A percentile compares a stretch with the other conserved stretches of the same genome.
Evolutionary conservation across 64 coral and sea anemone genomes (phyloP).

Genomic region (Platygyra sinensis): DNA sequence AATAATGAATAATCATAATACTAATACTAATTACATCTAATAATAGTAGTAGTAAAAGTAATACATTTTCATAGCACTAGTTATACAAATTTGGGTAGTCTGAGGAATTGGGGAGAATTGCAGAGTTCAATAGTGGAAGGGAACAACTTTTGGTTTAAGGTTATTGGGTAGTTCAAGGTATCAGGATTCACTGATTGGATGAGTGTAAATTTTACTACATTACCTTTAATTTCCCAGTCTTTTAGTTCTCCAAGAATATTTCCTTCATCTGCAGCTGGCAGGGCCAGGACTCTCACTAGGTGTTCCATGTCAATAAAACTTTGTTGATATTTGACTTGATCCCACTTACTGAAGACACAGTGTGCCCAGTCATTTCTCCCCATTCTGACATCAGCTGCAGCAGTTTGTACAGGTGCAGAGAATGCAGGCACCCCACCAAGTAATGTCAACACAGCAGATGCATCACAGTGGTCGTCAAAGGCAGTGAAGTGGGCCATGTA

Average conservation of each 20-base stretch:
- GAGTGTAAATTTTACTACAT: too few relatives aligned
- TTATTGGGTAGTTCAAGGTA: too few relatives aligned
- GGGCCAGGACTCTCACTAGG: neutral
- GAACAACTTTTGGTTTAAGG: too few relatives aligned
- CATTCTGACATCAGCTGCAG: neutral
- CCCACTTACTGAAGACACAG: conserved; percentile 26
- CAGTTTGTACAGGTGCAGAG: neutral
- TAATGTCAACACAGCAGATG: neutral
- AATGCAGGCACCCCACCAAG: neutral
- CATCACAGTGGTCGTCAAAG: conserved; percentile 22
- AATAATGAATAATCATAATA: too few relatives aligned
- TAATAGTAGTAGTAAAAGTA: too few relatives aligned
- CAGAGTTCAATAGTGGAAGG: too few relatives aligned
- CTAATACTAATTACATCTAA: too few relatives aligned
- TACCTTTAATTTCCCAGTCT: conserved; percentile 17
- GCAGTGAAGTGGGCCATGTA: conserved; percentile 35
- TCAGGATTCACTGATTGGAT: too few relatives aligned
- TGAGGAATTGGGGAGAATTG: too few relatives aligned
- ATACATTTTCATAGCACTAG: too few relatives aligned
- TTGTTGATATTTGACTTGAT: conserved; percentile 2
- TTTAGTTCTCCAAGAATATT: conserved; percentile 13
- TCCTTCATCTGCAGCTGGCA: neutral
- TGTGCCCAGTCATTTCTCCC: conserved; percentile 26
- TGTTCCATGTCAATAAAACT: conserved; percentile 7
- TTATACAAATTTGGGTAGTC: too few relatives aligned